Base-by-base conservation (phyloP, 2,797 vertebrate genomes). In the Neopelma chrysocephalum region DNA sequence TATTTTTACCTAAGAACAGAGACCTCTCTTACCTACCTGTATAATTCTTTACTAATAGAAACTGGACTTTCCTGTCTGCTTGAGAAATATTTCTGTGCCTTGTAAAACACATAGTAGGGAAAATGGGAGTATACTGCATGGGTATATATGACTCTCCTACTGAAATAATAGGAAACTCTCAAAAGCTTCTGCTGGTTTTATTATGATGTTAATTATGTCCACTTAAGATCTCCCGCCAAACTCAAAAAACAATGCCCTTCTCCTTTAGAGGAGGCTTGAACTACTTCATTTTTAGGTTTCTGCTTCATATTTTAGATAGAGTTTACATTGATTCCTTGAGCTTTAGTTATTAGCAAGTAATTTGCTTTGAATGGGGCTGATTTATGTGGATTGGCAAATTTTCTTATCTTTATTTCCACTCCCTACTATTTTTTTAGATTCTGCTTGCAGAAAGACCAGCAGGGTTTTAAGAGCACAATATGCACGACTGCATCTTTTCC, bases 401-500 rank as follows among this genome's bases (percentile, higher is more conserved):
- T 73, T 77, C 53, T 82, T 87, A 38, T 76, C 66, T 92, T 92
- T 50, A 72, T 92, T 95, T 95, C 71, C 56, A 83, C 50, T 93
- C 87, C 79, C 70, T 81, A 45, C 4, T n/a, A 83, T 86, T 89
- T 61, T 88, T 86, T 91, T 45, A 69, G 76, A 69, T 88, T 87
- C 76, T 93, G 65, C 65, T 89, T 92, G 85, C 82, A 91, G 92
- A 91, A 88, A 91, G 84, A 88, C 50, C 94, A 95, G 96, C 92
- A 72, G 93, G 94, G 85, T 81, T 94, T 91, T 96, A 90, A 88
- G 79, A 93, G 65, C 54, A 85, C 89, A 93, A 48, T 91, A 96
- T 96, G 96, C 95, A 94, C 95, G 94, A 90, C 91, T 97, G 95
- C 89, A 58, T 95, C 89, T 94, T 95, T 96, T 96, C 82, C 94